Evolutionary conservation across 2,113 vertebrate genomes (phyloP).

Genomic region (Melospiza georgiana): DNA sequence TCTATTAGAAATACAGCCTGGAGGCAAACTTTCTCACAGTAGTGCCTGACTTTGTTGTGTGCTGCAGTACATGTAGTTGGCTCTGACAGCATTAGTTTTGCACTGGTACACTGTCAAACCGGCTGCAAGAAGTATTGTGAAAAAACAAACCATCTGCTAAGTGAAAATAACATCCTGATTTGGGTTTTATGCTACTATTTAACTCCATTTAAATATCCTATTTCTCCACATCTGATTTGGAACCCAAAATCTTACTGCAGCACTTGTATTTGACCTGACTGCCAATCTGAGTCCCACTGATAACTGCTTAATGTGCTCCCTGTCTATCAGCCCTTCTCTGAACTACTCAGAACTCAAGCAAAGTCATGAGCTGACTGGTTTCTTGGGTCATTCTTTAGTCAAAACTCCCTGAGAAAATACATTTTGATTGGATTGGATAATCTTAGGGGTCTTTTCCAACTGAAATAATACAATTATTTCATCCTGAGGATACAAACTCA

Average conservation of each 20-base stretch:
- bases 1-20: conserved; percentile 44
- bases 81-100: conserved; percentile 59
- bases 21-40: conserved; percentile 53
- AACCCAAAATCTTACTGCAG: not conserved
- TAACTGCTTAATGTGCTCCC: not conserved
- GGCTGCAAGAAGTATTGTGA: not conserved
- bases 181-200: not conserved
- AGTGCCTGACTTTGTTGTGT: conserved; percentile 34
- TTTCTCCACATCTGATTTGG: not conserved
- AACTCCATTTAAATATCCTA: not conserved
- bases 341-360: not conserved
- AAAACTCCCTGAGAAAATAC: not conserved
- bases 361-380: not conserved
- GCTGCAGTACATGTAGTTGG: not conserved
- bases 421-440: not conserved
- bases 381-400: not conserved
- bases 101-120: conserved; percentile 36
- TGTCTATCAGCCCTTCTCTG: not conserved
- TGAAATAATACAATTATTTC: not conserved
- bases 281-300: not conserved
- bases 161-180: not conserved
- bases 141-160: conserved; percentile 5
- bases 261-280: not conserved
- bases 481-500: not conserved
- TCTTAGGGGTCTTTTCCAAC: not conserved